Conservation (phyloP, 2,888 invertebrate genomes). For the Agrochola circellaris region DNA sequence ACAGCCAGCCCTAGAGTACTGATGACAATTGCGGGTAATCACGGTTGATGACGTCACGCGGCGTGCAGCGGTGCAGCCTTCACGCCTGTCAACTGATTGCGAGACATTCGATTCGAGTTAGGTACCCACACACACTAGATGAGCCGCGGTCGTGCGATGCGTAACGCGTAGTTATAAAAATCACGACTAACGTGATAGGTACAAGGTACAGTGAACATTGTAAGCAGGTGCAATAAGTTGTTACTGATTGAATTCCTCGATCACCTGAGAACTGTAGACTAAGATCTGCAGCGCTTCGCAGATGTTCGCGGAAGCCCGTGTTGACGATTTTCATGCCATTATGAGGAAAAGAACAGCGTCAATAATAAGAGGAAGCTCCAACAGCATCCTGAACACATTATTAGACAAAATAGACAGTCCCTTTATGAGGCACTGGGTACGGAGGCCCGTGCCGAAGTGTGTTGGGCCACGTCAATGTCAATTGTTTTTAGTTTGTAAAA, state of each 20-base stretch:
- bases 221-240: not conserved
- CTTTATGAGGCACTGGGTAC: too few relatives aligned
- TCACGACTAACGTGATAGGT: slow-evolving; percentile 15
- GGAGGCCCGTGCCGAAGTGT: too few relatives aligned
- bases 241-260: not conserved
- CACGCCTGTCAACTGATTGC: slow-evolving; percentile 82
- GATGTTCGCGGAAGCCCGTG: too few relatives aligned
- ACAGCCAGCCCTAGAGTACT: slow-evolving; percentile 75
- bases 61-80: slow-evolving; percentile 85
- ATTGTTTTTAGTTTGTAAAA: too few relatives aligned
- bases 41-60: slow-evolving; percentile 82
- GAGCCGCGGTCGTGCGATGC: slow-evolving; percentile 33
- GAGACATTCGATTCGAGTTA: slow-evolving; percentile 73
- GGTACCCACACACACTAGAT: slow-evolving; percentile 57
- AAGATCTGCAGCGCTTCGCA: too few relatives aligned
- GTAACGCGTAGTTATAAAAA: slow-evolving; percentile 41
- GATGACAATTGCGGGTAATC: slow-evolving; percentile 84
- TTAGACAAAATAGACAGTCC: too few relatives aligned
- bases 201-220: not conserved
- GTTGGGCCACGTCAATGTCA: too few relatives aligned
- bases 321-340: too few relatives aligned
- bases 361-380: too few relatives aligned
- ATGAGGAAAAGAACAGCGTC: too few relatives aligned
- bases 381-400: too few relatives aligned
- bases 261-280: not conserved